A percentile compares a stretch with the other conserved stretches of the same genome.
Conservation (phyloP, 2,888 invertebrate genomes). For the Calameuta idolon region DNA sequence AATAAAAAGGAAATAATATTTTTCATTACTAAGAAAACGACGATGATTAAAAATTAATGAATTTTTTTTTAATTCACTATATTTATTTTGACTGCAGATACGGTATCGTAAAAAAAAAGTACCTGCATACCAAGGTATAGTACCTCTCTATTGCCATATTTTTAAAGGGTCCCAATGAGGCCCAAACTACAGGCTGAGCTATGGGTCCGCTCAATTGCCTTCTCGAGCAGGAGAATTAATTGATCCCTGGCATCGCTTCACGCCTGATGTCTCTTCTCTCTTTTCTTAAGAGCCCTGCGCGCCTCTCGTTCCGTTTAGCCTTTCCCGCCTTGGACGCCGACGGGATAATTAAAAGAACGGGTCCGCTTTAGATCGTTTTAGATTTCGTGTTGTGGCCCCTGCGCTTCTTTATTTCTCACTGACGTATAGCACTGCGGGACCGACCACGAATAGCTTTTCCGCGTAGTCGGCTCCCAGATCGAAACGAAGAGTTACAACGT, state of each 20-base stretch:
- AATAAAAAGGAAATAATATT: no score
- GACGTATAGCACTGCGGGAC: not conserved
- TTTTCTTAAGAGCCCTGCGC: not conserved
- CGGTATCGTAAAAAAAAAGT: not conserved
- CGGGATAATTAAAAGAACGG: slow-evolving; percentile 27
- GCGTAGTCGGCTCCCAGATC: not conserved
- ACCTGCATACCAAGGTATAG: not conserved
- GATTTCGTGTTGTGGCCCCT: slow-evolving; percentile 12
- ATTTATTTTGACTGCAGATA: no score
- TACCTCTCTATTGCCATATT: not conserved
- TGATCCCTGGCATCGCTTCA: slow-evolving; percentile 25
- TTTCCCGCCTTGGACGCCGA: slow-evolving; percentile 16
- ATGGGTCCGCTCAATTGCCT: slow-evolving; percentile 25
- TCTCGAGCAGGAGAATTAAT: slow-evolving; percentile 24
- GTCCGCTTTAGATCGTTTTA: slow-evolving; percentile 16
- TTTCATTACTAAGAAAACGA: not conserved
- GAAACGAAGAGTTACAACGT: not conserved
- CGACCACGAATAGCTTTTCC: slow-evolving; percentile 9
- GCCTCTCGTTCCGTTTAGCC: slow-evolving; percentile 13
- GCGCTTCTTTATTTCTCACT: slow-evolving; percentile 7
- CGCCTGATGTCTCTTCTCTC: slow-evolving; percentile 22
- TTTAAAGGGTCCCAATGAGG: not conserved
- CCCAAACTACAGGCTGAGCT: not conserved
- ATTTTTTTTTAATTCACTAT: no score
- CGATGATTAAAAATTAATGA: no score